Percentiles rank a stretch among this genome's conserved stretches.
phyloP scores from a whole-genome alignment of 1,140 invertebrate species.

The Trichomalopsis sarcophagae region DNA sequence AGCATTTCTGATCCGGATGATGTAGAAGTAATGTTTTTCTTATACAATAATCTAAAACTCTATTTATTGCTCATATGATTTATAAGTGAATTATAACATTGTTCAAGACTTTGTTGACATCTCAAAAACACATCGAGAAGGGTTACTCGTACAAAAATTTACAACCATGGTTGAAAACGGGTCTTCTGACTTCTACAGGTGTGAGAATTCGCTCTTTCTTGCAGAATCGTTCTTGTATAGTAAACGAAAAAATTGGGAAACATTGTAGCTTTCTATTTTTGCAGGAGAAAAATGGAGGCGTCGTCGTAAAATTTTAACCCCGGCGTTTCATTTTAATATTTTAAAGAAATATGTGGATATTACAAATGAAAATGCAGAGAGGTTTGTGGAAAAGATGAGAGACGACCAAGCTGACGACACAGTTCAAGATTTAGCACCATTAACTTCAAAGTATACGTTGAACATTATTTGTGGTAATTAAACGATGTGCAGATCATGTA shows the following conservation, averaged over 20 bases:
- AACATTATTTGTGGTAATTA: neutral
- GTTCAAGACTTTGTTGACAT: neutral
- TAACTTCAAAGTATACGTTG: neutral
- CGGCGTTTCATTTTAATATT: neutral
- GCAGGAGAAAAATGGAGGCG: neutral
- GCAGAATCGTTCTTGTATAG: too few species aligned
- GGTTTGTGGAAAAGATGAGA: neutral
- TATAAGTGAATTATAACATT: neutral
- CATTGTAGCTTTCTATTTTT: neutral
- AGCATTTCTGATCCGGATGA: neutral
- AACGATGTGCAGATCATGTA: too few species aligned
- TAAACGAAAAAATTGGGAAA: neutral
- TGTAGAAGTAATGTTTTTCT: neutral
- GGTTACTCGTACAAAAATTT: neutral
- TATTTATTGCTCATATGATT: neutral
- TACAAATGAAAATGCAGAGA: constrained; percentile 1
- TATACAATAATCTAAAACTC: neutral
- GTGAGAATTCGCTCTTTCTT: neutral
- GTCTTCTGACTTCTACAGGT: neutral
- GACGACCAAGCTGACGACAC: neutral
- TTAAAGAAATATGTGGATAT: neutral
- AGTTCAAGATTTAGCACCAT: neutral
- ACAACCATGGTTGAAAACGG: neutral
- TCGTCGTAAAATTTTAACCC: constrained; percentile 1
- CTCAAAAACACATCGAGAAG: neutral